phyloP scores from a whole-genome alignment of 2,888 invertebrate species.

The Rhopalosiphum nymphaeae region DNA sequence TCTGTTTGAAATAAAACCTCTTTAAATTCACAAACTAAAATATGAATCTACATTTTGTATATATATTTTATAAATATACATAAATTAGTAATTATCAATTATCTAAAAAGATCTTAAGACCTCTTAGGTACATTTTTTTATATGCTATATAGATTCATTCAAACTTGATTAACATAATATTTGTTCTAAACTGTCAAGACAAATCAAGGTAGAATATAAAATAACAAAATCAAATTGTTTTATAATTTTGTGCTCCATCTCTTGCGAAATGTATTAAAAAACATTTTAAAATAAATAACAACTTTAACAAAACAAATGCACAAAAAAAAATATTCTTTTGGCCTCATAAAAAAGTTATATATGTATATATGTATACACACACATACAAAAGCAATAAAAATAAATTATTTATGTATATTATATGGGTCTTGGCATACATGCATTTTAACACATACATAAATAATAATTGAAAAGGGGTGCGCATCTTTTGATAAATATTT shows the following conservation, averaged over 20 bases:
- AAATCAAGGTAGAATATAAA: conserved; percentile 48
- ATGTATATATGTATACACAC: not conserved
- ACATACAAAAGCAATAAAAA: conserved; percentile 6
- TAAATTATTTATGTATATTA: not conserved
- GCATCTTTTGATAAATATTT: conserved; percentile 54
- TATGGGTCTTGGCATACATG: not conserved
- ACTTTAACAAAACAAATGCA: conserved; percentile 59
- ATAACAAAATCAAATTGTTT: conserved; percentile 17
- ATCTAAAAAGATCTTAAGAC: conserved; percentile 39
- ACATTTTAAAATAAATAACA: conserved; percentile 59
- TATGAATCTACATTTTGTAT: conserved; percentile 14
- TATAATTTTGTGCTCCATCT: conserved; percentile 14
- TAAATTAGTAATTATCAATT: not conserved
- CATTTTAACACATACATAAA: conserved; percentile 16
- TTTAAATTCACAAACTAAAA: conserved; percentile 27
- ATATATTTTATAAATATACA: not conserved
- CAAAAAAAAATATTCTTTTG: conserved; percentile 37
- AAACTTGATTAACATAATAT: conserved; percentile 49
- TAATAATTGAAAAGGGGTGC: conserved; percentile 28
- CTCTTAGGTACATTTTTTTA: conserved; percentile 25
- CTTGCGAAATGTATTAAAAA: conserved; percentile 39
- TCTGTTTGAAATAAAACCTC: conserved; percentile 17
- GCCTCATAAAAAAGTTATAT: conserved; percentile 35
- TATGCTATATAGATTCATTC: conserved; percentile 34
- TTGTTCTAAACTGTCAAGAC: conserved; percentile 61